These are phyloP conservation scores for Antennarius striatus DNA, from an alignment of 2,113 vertebrate genomes.

Conservation along the genomic window DNA sequence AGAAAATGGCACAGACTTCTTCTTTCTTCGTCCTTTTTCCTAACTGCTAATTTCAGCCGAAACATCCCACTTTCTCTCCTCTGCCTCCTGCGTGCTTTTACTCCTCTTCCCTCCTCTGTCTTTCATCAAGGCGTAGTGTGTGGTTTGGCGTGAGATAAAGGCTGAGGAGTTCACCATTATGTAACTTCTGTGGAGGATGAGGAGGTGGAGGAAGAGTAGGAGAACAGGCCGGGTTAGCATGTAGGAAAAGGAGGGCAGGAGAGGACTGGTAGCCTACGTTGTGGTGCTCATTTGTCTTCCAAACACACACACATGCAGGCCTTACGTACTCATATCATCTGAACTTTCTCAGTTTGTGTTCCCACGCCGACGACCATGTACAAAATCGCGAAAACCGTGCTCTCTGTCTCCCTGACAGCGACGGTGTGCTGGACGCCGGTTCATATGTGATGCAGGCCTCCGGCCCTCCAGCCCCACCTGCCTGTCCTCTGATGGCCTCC, in stretches of 20 bases:
- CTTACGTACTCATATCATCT: not conserved
- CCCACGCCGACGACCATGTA: slow-evolving; percentile 63
- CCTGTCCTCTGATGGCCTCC: slow-evolving; percentile 70
- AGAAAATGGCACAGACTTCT: slow-evolving; percentile 17
- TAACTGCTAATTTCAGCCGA: slow-evolving; percentile 33
- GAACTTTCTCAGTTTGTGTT: slow-evolving; percentile 55
- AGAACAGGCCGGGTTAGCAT: slow-evolving; percentile 69
- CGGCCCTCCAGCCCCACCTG: slow-evolving; percentile 57
- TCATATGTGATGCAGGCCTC: slow-evolving; percentile 18
- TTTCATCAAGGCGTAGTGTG: slow-evolving; percentile 65
- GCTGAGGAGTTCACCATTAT: slow-evolving; percentile 77
- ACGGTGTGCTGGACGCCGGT: slow-evolving; percentile 41
- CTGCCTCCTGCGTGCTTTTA: slow-evolving; percentile 44
- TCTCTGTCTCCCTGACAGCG: too few species aligned
- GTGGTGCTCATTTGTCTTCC: slow-evolving; percentile 62
- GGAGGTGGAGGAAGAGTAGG: slow-evolving; percentile 74
- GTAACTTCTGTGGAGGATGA: slow-evolving; percentile 78
- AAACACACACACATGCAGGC: slow-evolving; percentile 30
- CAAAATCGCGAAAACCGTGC: slow-evolving; percentile 20
- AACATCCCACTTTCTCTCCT: slow-evolving; percentile 53
- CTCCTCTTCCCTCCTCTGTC: slow-evolving; percentile 58
- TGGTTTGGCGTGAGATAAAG: slow-evolving; percentile 74
- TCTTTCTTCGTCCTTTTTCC: slow-evolving; percentile 12
- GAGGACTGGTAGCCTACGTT: slow-evolving; percentile 65
- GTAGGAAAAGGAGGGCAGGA: slow-evolving; percentile 73